Evolutionary conservation across 2,797 vertebrate genomes (phyloP), one percentile per base, ranked within the genome.

Genomic region (Okamejei kenojei): DNA sequence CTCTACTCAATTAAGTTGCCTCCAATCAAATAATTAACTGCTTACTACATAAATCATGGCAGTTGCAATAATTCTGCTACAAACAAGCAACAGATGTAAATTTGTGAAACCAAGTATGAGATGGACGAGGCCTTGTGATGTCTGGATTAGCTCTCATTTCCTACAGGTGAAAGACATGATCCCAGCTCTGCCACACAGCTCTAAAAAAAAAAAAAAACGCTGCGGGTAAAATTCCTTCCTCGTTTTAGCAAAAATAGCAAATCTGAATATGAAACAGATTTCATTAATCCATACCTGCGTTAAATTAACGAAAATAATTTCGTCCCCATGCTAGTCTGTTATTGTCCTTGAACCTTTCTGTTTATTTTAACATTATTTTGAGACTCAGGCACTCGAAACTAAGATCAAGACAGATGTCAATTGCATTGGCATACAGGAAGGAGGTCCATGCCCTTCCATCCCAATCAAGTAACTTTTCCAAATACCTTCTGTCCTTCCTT

Each of bases 61-160:
- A 23, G 68, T 35, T 88, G 61, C 58, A 88, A 9, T 21, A 65
- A 88, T 88, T 68, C 7, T 88, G 15, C n/a, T 35, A 21, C 17
- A 88, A 88, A 88, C 65, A 88, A 88, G 84, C 84, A 88, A 68
- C 84, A 65, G 61, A 88, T 88, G 61, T 17, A 35, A 88, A 35
- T 35, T 88, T 32, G 84, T 63, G 63, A 63, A 86, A 86, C 13
- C n/a, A 86, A 86, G 26, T 86, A 17, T 6, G 58, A 86, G 82
- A 63, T 58, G 15, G 8, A 58, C 0, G 23, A 82, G 80, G 45
- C 58, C 82, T 58, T 82, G 45, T 82, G 23, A n/a, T 10, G 23
- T 13, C 26, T 84, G 26, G 2, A 13, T 61, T 84, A 58, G 23
- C 54, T 15, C 84, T 32, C 0, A 32, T 88, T n/a, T 88, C 61